phyloP scores from a whole-genome alignment of 2,888 invertebrate genomes.

The Scaptomyza caliginosa region DNA sequence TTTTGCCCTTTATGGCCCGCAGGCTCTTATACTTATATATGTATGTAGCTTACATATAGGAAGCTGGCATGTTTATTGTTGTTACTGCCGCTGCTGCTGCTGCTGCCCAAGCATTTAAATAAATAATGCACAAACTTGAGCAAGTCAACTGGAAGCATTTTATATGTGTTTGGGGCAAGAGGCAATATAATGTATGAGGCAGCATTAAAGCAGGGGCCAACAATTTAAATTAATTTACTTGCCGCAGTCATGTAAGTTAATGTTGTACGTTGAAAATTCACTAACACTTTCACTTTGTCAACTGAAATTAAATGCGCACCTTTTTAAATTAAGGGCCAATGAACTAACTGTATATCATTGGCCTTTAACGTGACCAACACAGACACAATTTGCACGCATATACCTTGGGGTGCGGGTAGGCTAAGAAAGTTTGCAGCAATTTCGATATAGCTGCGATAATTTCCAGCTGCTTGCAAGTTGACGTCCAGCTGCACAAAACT shows the following conservation, averaged over 20 bases:
- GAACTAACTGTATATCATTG: constrained; percentile 64
- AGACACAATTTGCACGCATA: constrained; percentile 61
- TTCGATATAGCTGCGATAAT: constrained; percentile 44
- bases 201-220: constrained; percentile 26
- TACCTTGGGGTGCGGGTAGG: background rate
- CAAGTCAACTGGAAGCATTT: constrained; percentile 48
- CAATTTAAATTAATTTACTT: constrained; percentile 49
- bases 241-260: constrained; percentile 1
- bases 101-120: constrained; percentile 53
- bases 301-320: constrained; percentile 34
- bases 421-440: constrained; percentile 22
- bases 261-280: background rate
- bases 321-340: constrained; percentile 59
- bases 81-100: constrained; percentile 18
- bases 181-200: constrained; percentile 33
- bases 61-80: constrained; percentile 48
- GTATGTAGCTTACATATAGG: background rate
- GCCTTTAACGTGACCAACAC: constrained; percentile 50
- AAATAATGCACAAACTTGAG: constrained; percentile 64
- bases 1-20: constrained; percentile 57
- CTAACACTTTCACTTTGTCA: constrained; percentile 36
- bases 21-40: constrained; percentile 26
- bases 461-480: constrained; percentile 26
- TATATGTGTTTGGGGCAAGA: constrained; percentile 5
- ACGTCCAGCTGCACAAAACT: constrained; percentile 47